Base-by-base conservation (phyloP, 2,888 invertebrate genomes). In the Lepas anatifera region DNA sequence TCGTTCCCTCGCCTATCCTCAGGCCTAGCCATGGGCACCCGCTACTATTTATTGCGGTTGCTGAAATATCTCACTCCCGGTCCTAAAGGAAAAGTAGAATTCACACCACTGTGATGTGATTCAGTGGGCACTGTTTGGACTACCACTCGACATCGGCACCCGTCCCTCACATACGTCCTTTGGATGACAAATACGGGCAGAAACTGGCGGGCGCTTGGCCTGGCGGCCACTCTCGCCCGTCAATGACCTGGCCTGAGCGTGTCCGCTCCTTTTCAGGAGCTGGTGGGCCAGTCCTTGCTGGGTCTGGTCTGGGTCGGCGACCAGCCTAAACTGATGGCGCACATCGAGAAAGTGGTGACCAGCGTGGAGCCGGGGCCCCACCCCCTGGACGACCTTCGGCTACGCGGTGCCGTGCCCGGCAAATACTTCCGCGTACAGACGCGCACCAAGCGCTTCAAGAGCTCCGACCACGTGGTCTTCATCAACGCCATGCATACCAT, bases 401-500 rank as follows among this genome's bases (percentile, higher is more conserved):
- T 52, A 18, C 52, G 52, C 16, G 52, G 52, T 3, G 16, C n/a
- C 16, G 52, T 52, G 6, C 29, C 52, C 6, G 52, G 52, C 32
- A 52, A 11, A 6, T 52, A 52, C 52, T 52, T 52, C 32, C 52
- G 52, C 29, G 52, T 52, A 18, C 52, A 52, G 52, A 52, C 52
- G 52, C 52, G 52, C 29, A 32, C 52, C 16, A 52, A 29, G 52
- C 27, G 52, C 52, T 52, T 52, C 52, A 52, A 52, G 52, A 52
- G 32, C 52, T 16, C 29, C 29, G 52, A 52, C 4, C 52, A 52
- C 52, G 52, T 13, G 29, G 32, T 52, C 27, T 52, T 52, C 52
- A 52, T 52, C 52, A 52, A 52, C 52, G 27, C 27, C 52, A 52
- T 52, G 29, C 52, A 52, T 32, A 52, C 52, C 29, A 52, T 52